Percentiles rank a stretch among this genome's conserved stretches.
phyloP scores from a whole-genome alignment of 2,113 vertebrate species.

The human region DNA sequence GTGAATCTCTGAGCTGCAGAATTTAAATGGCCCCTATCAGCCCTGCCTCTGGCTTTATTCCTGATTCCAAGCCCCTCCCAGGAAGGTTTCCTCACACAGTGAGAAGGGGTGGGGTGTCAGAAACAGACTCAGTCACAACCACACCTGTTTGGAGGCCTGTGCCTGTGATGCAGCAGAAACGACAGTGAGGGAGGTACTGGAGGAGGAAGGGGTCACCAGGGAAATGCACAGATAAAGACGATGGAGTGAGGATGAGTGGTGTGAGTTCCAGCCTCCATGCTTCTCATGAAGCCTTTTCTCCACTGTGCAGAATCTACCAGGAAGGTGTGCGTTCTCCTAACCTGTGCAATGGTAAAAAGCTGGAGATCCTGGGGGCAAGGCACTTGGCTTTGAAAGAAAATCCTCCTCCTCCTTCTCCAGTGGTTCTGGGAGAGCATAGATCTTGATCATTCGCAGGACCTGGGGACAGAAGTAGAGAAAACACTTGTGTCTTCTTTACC shows the following conservation, averaged over 20 bases:
- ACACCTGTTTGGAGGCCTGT: background rate
- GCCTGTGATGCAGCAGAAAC: background rate
- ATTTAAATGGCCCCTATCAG: too few species aligned
- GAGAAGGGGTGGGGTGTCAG: background rate
- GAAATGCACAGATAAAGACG: too few species aligned
- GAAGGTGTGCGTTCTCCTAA: background rate
- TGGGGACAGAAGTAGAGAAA: background rate
- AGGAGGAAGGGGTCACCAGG: background rate
- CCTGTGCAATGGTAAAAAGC: background rate
- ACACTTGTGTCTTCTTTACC: background rate
- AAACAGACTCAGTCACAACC: background rate
- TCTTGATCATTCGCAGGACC: background rate
- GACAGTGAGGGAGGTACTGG: background rate
- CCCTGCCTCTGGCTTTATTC: background rate
- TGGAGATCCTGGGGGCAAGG: background rate
- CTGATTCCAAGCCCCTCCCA: background rate
- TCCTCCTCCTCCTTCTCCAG: background rate
- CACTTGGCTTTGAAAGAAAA: background rate
- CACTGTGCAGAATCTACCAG: background rate
- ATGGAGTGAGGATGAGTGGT: too few species aligned
- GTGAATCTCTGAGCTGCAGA: background rate
- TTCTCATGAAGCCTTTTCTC: too few species aligned
- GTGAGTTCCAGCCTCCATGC: too few species aligned
- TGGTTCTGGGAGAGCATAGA: background rate
- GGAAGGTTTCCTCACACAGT: background rate